phyloP scores from a whole-genome alignment of 2,888 invertebrate genomes.

The Abrostola tripartita region DNA sequence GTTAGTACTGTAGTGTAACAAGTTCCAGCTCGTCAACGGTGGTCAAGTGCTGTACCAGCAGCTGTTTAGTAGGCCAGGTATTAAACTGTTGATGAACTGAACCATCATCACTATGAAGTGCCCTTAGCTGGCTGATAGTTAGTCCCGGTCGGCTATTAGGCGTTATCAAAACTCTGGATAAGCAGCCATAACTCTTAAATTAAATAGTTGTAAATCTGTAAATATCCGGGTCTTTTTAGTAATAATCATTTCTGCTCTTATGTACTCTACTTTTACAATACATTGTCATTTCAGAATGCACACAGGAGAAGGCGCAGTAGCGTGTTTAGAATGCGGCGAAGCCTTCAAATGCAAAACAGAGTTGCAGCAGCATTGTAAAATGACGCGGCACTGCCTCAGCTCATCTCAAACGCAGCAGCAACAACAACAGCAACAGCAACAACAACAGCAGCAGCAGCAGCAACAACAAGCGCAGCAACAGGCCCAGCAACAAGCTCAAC shows the following conservation, averaged over 20 bases:
- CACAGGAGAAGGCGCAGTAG: slow-evolving; percentile 92
- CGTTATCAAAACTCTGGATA: too few species aligned
- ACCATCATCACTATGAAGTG: too few species aligned
- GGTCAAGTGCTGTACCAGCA: slow-evolving; percentile 8
- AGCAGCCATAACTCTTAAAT: too few species aligned
- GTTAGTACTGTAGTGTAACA: slow-evolving; percentile 71
- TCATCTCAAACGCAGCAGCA: slow-evolving; percentile 78
- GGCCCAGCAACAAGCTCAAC: slow-evolving; percentile 62
- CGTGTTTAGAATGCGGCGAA: slow-evolving; percentile 93
- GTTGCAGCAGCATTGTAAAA: slow-evolving; percentile 90
- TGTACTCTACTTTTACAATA: not conserved
- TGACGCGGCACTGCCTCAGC: slow-evolving; percentile 82
- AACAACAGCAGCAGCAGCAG: slow-evolving; percentile 72
- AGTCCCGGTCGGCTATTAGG: too few species aligned
- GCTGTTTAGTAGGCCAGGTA: too few species aligned
- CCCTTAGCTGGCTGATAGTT: too few species aligned
- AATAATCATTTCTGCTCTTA: too few species aligned
- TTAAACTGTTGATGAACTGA: too few species aligned
- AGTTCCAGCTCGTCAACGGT: not conserved
- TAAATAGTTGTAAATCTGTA: too few species aligned
- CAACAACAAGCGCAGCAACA: slow-evolving; percentile 72
- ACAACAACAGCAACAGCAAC: slow-evolving; percentile 70
- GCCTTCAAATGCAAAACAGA: slow-evolving; percentile 92
- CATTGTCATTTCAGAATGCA: slow-evolving; percentile 87
- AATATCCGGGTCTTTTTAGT: too few species aligned